Conservation (phyloP, 2,113 vertebrate species). For the Nothoprocta pentlandii region DNA sequence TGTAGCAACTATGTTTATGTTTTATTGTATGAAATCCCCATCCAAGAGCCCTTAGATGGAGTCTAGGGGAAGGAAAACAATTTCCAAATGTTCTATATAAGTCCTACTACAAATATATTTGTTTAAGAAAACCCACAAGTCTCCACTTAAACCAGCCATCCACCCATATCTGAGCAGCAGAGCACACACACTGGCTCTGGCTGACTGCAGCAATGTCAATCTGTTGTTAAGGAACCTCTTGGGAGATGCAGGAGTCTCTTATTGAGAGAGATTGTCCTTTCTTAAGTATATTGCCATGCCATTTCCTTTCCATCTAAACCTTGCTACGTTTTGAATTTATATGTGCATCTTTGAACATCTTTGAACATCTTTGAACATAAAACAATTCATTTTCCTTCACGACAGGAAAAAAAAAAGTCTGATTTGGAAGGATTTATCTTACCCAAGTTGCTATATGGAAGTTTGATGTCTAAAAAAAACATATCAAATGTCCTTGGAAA, state of each 20-base stretch:
- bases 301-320: neutral
- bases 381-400: neutral
- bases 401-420: neutral
- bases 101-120: neutral
- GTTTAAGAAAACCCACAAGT: neutral
- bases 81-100: neutral
- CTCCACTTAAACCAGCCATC: neutral
- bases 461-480: neutral
- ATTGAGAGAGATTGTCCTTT: neutral
- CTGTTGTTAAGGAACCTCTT: neutral
- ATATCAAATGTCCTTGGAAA: neutral
- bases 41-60: neutral
- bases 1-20: constrained; percentile 62
- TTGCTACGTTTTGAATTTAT: neutral
- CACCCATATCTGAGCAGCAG: neutral
- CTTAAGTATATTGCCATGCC: neutral
- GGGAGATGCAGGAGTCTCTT: neutral
- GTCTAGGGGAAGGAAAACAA: neutral
- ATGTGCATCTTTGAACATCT: too few relatives aligned
- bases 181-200: neutral
- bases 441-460: neutral
- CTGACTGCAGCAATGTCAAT: neutral
- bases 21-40: constrained; percentile 15
- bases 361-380: too few relatives aligned
- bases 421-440: neutral